Evolutionary conservation across 1,140 invertebrate genomes (phyloP), one percentile per base, ranked within the genome.

Genomic region (Sycophila sp.): DNA sequence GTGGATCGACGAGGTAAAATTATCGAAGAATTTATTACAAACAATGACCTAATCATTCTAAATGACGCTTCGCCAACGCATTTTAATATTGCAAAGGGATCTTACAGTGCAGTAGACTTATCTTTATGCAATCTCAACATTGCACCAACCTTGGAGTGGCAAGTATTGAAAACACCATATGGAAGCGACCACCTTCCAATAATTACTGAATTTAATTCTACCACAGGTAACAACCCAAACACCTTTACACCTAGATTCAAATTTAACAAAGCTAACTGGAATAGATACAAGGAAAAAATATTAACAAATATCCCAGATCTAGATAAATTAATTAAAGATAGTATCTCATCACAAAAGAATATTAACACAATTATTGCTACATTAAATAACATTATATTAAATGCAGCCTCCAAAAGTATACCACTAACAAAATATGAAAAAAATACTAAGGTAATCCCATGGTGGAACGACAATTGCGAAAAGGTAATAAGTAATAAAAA

Each of bases 131-230:
- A 66, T 53, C 64, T 71, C 65, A 69, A 71, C 66, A 74, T 76
- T 47, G 42, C 65, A 28, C 42, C 68, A 42, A 65, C 71, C 49
- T 66, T 80, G 55, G 73, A 76, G 64, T 81, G 78, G 78, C 71
- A 75, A 60, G 72, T 67, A 15, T 53, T 74, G 40, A 69, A 73
- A 1, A 40, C 76, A 24, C 65, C 75, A 30, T 75, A 77, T 74
- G 72, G 73, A 34, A 81, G 76, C 71, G 77, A 80, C 47, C 76
- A 81, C 38, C 77, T 69, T 15, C 78, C 77, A 30, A 77, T 79
- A 38, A 45, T 72, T 38, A 74, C 4, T 36, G 5, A 7, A 36
- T 36, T 13, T 36, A 5, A 36, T 7, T 36, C 34, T 7, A 36
- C 34, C 34, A 36, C 5, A 7, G 5, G 5, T 7, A 36, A 36